phyloP scores from a whole-genome alignment of 2,888 invertebrate species.

The Hecatera dysodea region DNA sequence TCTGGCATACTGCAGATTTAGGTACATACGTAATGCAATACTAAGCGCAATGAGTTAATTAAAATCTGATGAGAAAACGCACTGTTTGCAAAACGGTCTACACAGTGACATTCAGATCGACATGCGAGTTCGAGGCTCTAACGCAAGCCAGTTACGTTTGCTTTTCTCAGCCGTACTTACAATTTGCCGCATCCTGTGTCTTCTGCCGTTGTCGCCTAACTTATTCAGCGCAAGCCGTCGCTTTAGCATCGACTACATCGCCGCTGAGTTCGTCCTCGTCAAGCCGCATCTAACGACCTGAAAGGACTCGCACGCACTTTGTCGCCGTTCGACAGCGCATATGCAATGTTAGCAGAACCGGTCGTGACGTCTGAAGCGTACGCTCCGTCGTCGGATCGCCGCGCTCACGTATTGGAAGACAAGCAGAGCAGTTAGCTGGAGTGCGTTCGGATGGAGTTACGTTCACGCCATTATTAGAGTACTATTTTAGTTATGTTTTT shows the following conservation, averaged over 20 bases:
- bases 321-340: slow-evolving; percentile 77
- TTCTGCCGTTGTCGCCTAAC: slow-evolving; percentile 82
- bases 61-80: slow-evolving; percentile 37
- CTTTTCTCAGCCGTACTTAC: slow-evolving; percentile 81
- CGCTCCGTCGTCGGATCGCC: slow-evolving; percentile 27
- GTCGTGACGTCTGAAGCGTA: slow-evolving; percentile 40
- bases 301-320: slow-evolving; percentile 86
- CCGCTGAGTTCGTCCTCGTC: slow-evolving; percentile 75
- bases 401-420: slow-evolving; percentile 37
- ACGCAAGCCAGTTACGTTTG: slow-evolving; percentile 66
- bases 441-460: slow-evolving; percentile 54
- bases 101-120: slow-evolving; percentile 4
- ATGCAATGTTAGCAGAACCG: slow-evolving; percentile 54
- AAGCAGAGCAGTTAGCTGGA: slow-evolving; percentile 16
- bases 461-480: slow-evolving; percentile 53
- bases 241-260: slow-evolving; percentile 79
- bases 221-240: slow-evolving; percentile 74
- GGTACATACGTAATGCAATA: not conserved
- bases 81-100: slow-evolving; percentile 30
- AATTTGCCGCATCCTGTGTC: slow-evolving; percentile 75
- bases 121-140: slow-evolving; percentile 47
- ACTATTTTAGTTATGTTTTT: slow-evolving; percentile 41
- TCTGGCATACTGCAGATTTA: slow-evolving; percentile 15
- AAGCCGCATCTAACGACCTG: slow-evolving; percentile 85
- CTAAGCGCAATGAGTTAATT: slow-evolving; percentile 29